phyloP scores from a whole-genome alignment of 2,113 vertebrate species.

The Rynchops niger region DNA sequence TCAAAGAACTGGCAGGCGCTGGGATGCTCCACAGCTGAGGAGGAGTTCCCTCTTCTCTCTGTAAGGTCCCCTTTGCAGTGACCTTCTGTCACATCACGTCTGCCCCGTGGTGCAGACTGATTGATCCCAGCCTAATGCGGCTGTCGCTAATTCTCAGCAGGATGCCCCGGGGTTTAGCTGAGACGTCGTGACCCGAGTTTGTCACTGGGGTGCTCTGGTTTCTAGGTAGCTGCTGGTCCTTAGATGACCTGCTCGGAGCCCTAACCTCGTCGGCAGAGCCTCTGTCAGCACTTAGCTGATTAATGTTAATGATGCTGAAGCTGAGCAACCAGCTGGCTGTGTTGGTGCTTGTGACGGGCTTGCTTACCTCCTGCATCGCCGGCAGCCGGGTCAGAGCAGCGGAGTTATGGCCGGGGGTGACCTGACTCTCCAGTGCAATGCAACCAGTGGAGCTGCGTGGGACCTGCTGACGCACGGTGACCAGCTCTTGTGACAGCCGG shows the following conservation, averaged over 20 bases:
- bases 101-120: neutral
- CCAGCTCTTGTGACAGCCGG: neutral
- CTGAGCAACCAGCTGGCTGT: neutral
- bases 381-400: accelerated
- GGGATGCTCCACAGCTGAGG: neutral
- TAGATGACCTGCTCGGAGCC: neutral
- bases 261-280: neutral
- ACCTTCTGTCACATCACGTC: neutral
- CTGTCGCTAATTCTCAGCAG: neutral
- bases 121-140: neutral
- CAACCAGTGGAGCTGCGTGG: neutral
- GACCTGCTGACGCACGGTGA: neutral
- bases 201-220: neutral
- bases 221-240: neutral
- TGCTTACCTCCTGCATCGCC: neutral
- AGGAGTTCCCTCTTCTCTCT: neutral
- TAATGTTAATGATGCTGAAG: neutral
- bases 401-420: neutral
- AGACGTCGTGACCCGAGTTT: neutral
- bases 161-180: neutral
- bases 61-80: neutral
- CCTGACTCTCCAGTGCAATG: neutral
- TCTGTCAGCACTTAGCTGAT: neutral
- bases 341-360: neutral
- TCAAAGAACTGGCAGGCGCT: neutral